These are phyloP conservation scores for Andrena bucephala DNA, from an alignment of 2,888 invertebrate genomes.

Conservation along the genomic window DNA sequence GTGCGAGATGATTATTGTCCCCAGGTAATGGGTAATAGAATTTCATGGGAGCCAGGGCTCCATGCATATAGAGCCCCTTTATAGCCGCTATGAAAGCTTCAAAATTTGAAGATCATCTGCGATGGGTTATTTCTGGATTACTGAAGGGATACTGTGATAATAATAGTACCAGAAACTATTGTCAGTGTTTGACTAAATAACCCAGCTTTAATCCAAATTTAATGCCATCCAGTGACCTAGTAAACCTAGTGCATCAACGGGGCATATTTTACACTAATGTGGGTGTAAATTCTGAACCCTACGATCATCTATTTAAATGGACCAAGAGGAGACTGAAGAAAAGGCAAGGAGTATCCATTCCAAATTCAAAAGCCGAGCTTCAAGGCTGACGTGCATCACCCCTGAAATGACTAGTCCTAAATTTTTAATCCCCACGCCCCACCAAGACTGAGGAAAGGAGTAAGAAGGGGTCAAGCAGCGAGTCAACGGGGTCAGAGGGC, in stretches of 20 bases:
- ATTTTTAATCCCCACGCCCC: neutral
- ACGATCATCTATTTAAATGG: neutral
- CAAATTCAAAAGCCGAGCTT: neutral
- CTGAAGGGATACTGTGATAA: neutral
- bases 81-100: neutral
- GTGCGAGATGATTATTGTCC: neutral
- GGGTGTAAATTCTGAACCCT: neutral
- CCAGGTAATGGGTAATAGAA: neutral
- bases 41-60: neutral
- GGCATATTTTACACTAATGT: neutral
- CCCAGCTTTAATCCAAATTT: too few species aligned
- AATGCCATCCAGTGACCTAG: too few species aligned
- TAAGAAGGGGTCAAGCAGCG: slow-evolving; percentile 1
- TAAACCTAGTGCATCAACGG: too few species aligned
- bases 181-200: too few species aligned
- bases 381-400: neutral
- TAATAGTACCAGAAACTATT: too few species aligned
- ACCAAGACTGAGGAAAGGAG: neutral
- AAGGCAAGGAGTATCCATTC: neutral
- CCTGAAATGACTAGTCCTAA: neutral
- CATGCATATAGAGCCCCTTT: neutral
- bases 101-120: neutral
- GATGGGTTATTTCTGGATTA: neutral
- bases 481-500: neutral
- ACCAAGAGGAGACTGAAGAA: neutral